Evolutionary conservation across 2,888 invertebrate genomes (phyloP).

Genomic region (Lumbricus terrestris): DNA sequence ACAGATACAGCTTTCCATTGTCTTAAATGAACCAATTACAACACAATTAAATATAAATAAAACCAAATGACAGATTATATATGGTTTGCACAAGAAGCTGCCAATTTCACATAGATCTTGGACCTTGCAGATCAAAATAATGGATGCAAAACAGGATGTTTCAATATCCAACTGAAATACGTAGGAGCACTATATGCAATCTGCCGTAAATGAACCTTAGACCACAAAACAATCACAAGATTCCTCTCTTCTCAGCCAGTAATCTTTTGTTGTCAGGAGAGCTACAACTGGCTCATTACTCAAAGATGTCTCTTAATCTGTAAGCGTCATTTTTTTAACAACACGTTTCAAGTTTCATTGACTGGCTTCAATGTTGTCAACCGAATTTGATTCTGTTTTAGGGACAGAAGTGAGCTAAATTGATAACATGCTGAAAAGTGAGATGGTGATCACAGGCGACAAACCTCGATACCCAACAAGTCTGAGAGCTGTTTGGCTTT

Average conservation of each 20-base stretch:
- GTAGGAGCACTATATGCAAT: too few relatives aligned
- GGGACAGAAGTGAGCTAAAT: neutral
- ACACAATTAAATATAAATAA: neutral
- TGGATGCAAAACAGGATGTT: neutral
- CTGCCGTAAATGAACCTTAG: neutral
- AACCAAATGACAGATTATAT: neutral
- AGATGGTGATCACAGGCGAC: slow-evolving; percentile 21
- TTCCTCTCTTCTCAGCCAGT: too few relatives aligned
- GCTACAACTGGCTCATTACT: neutral
- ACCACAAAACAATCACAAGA: neutral
- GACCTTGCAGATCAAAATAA: neutral
- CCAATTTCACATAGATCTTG: neutral
- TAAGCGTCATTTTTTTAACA: neutral
- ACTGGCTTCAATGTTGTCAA: neutral
- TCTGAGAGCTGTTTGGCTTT: slow-evolving; percentile 67
- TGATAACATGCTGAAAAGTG: neutral
- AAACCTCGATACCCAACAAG: slow-evolving; percentile 65
- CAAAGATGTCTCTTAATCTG: neutral
- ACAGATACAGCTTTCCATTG: neutral
- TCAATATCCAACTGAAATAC: neutral
- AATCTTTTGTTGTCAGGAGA: neutral
- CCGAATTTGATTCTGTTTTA: neutral
- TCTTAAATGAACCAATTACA: neutral
- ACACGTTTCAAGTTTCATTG: neutral
- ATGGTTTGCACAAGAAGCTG: neutral